Evolutionary conservation across 2,888 invertebrate species (phyloP).

Genomic region (Tethea ocularis): DNA sequence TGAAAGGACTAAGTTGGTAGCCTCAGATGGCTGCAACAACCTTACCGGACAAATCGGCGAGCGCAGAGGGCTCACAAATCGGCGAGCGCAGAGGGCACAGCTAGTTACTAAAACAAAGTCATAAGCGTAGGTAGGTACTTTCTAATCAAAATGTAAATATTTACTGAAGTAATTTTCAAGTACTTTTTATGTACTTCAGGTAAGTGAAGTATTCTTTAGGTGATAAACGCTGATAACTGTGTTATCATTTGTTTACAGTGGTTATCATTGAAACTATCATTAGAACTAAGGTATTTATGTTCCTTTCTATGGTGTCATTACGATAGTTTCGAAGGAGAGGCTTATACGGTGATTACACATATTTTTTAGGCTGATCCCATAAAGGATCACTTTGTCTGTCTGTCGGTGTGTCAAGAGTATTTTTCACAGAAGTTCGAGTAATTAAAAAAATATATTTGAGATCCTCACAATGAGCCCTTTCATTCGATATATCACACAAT

Average conservation of each 20-base stretch:
- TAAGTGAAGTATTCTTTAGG: not conserved
- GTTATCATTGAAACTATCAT: not conserved
- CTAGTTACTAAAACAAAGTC: no score
- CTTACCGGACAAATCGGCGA: no score
- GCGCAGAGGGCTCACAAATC: no score
- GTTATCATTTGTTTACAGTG: not conserved
- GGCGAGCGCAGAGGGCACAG: no score
- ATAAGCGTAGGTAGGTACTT: not conserved
- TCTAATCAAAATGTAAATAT: constrained; percentile 1
- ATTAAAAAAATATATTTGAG: no score
- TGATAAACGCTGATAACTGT: not conserved
- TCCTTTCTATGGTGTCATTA: not conserved
- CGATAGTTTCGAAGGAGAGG: no score
- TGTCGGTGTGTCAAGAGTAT: not conserved
- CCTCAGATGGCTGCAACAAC: no score
- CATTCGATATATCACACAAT: no score
- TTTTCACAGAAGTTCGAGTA: no score
- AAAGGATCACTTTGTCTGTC: no score
- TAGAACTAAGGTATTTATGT: not conserved
- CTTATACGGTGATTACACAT: not conserved
- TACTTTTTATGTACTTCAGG: not conserved
- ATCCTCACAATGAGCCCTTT: no score
- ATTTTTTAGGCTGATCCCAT: not conserved
- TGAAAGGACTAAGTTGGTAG: no score
- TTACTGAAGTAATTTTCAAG: not conserved